These are phyloP conservation scores for Grallaria varia DNA, from an alignment of 2,113 vertebrate genomes.

Conservation along the genomic window DNA sequence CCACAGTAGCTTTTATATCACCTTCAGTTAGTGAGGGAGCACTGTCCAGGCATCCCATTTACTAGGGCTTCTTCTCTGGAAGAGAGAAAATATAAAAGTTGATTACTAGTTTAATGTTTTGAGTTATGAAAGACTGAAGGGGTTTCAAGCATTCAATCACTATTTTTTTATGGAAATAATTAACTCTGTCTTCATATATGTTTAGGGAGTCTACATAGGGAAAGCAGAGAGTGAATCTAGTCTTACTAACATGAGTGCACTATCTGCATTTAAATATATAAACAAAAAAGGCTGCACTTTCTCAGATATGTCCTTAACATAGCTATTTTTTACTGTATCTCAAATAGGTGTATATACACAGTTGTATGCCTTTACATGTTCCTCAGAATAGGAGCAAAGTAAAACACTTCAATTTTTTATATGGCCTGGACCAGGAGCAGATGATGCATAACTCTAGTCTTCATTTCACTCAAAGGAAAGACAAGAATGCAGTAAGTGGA, in stretches of 20 bases:
- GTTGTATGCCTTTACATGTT: not conserved
- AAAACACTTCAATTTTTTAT: not conserved
- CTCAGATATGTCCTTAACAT: not conserved
- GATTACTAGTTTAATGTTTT: not conserved
- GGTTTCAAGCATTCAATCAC: not conserved
- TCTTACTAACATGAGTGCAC: not conserved
- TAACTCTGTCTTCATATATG: fast-evolving
- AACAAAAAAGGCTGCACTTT: not conserved
- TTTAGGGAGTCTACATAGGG: not conserved
- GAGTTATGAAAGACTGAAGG: not conserved
- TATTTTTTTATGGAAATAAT: not conserved
- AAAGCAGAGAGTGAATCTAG: not conserved
- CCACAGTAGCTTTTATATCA: not conserved
- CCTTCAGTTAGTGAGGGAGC: not conserved
- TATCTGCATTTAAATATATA: not conserved
- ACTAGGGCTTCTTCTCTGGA: not conserved
- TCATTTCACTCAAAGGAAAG: not conserved
- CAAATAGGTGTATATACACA: not conserved
- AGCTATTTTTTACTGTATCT: not conserved
- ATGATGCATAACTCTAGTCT: not conserved
- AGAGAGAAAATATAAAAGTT: not conserved
- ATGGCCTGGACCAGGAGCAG: not conserved
- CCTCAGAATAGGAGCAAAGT: not conserved
- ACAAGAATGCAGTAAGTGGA: not conserved
- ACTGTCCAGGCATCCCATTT: not conserved